Evolutionary conservation across 1,140 invertebrate species (phyloP).

Genomic region (Drosophila oshimai): DNA sequence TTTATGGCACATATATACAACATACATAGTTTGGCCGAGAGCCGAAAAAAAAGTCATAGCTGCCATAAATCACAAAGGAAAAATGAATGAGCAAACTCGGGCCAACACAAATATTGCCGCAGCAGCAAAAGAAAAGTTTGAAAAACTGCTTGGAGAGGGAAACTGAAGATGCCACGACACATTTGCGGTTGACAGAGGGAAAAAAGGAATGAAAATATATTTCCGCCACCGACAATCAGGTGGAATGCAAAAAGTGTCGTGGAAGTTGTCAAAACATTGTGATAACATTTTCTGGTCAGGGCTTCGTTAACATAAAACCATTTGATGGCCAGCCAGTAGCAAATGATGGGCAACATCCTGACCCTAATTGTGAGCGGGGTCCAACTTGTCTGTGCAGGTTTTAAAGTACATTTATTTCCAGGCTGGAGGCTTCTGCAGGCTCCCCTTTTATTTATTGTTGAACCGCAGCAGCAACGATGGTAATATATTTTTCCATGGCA

Average conservation of each 20-base stretch:
- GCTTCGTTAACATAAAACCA: neutral
- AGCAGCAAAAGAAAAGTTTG: slow-evolving; percentile 14
- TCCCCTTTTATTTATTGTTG: slow-evolving; percentile 31
- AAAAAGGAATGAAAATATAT: slow-evolving; percentile 33
- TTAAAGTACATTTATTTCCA: slow-evolving; percentile 19
- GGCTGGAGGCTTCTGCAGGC: neutral
- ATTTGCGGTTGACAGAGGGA: slow-evolving; percentile 6
- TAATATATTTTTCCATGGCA: slow-evolving; percentile 19
- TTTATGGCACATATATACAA: slow-evolving; percentile 25
- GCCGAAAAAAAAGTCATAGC: slow-evolving; percentile 25
- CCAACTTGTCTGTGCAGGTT: slow-evolving; percentile 10
- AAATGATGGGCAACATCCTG: slow-evolving; percentile 12
- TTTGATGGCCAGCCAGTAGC: slow-evolving; percentile 1
- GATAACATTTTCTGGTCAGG: slow-evolving; percentile 30
- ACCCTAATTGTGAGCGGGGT: slow-evolving; percentile 24
- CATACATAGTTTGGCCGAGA: slow-evolving; percentile 19
- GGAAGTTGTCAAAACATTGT: slow-evolving; percentile 52
- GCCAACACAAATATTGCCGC: slow-evolving; percentile 4
- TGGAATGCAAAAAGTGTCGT: slow-evolving; percentile 49
- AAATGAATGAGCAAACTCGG: slow-evolving; percentile 4
- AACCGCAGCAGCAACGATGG: slow-evolving; percentile 6
- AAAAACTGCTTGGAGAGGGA: slow-evolving; percentile 35
- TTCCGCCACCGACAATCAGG: slow-evolving; percentile 47
- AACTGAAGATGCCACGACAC: slow-evolving; percentile 11
- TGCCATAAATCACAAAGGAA: slow-evolving; percentile 38